A percentile compares a stretch with the other conserved stretches of the same genome.
Evolutionary conservation across 2,797 vertebrate genomes (phyloP).

Genomic region (Channa striata): DNA sequence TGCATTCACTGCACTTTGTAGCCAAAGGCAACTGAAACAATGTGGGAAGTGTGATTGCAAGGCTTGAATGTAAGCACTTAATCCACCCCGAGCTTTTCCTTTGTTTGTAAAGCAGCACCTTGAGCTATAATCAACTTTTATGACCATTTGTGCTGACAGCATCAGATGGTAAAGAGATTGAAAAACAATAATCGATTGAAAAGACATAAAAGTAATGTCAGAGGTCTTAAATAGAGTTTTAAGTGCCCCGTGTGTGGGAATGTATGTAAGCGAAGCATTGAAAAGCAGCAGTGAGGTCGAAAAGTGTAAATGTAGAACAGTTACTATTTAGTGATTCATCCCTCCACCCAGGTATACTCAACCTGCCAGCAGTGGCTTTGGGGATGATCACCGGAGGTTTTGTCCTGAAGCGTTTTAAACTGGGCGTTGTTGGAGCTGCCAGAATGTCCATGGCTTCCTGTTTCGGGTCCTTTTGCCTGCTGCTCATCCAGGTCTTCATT

Average conservation of each 20-base stretch:
- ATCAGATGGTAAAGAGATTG: too few species aligned
- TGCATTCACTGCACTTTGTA: neutral
- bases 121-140: constrained; percentile 40
- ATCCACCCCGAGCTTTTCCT: constrained; percentile 16
- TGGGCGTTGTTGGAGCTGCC: constrained; percentile 87
- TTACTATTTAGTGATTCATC: neutral
- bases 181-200: too few species aligned
- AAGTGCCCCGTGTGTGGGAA: too few species aligned
- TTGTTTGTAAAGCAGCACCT: constrained; percentile 9
- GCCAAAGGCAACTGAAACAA: constrained; percentile 52
- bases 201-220: too few species aligned
- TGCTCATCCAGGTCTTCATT: constrained; percentile 85
- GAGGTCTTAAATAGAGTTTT: too few species aligned
- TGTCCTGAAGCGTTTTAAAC: constrained; percentile 90
- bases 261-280: too few species aligned
- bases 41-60: constrained; percentile 73
- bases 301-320: too few species aligned
- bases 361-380: constrained; percentile 93
- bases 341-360: constrained; percentile 86
- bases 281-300: too few species aligned
- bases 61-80: constrained; percentile 52
- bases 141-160: constrained; percentile 41
- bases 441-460: constrained; percentile 85
- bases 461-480: constrained; percentile 82
- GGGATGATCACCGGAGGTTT: constrained; percentile 93